Percentiles rank a stretch among this genome's conserved stretches.
Evolutionary conservation across 2,888 invertebrate genomes (phyloP).

Genomic region (Brachyopa scutellaris): DNA sequence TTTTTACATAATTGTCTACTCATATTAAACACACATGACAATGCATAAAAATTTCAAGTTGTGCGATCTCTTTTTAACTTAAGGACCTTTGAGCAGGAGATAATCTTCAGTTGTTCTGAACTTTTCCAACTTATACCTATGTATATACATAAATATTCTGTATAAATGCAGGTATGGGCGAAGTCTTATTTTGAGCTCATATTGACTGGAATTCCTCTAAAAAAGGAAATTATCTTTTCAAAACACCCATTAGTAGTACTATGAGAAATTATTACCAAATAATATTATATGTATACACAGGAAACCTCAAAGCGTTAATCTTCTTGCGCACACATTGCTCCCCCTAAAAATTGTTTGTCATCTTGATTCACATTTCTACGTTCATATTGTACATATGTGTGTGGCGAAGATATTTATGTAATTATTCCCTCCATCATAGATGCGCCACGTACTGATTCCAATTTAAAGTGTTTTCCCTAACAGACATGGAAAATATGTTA

Average conservation of each 20-base stretch:
- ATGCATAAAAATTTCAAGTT: too few species aligned
- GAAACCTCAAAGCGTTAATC: constrained; percentile 28
- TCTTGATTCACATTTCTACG: constrained; percentile 3
- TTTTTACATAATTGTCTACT: too few species aligned
- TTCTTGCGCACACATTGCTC: background rate
- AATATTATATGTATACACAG: constrained; percentile 16
- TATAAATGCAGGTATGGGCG: too few species aligned
- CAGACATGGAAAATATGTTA: constrained; percentile 15
- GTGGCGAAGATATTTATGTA: constrained; percentile 4
- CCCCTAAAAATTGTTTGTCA: constrained; percentile 18
- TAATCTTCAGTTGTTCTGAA: too few species aligned
- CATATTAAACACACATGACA: too few species aligned
- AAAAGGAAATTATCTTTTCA: constrained; percentile 19
- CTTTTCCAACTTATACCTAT: too few species aligned
- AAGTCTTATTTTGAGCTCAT: too few species aligned
- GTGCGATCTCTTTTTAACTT: too few species aligned
- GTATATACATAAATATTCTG: too few species aligned
- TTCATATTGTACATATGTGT: too few species aligned
- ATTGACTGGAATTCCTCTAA: too few species aligned
- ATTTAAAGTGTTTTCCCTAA: constrained; percentile 26
- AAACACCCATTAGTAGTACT: constrained; percentile 15
- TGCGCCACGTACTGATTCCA: constrained; percentile 28
- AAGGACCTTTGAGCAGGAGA: too few species aligned
- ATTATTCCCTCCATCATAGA: constrained; percentile 18
- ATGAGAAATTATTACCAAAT: constrained; percentile 12